Evolutionary conservation across 2,113 vertebrate genomes (phyloP).

Genomic region (Leucopsar rothschildi): DNA sequence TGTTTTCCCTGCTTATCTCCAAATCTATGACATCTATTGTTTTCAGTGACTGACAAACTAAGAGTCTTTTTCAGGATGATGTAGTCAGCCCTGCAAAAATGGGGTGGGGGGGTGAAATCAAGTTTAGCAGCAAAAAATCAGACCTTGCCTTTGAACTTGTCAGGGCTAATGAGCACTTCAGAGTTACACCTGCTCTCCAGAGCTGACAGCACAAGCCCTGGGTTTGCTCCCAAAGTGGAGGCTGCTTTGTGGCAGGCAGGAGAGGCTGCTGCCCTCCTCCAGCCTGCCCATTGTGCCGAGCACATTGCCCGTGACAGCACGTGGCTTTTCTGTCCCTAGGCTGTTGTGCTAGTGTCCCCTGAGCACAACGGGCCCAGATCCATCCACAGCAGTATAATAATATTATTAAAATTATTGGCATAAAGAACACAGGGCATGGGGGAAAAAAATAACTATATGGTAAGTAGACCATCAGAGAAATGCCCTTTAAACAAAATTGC

Average conservation of each 20-base stretch:
- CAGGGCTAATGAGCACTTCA: slow-evolving; percentile 11
- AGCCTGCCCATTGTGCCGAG: slow-evolving; percentile 25
- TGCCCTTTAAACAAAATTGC: not conserved
- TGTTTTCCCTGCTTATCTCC: not conserved
- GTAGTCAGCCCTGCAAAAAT: not conserved
- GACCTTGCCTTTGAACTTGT: not conserved
- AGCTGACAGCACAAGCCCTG: slow-evolving; percentile 22
- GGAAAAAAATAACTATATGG: not conserved
- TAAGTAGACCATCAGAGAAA: not conserved
- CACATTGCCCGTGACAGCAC: slow-evolving; percentile 35
- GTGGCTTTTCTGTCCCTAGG: slow-evolving; percentile 43
- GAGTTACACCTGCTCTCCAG: slow-evolving; percentile 14
- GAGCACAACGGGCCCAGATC: slow-evolving; percentile 5
- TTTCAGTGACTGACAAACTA: not conserved
- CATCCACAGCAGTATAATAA: slow-evolving; percentile 38
- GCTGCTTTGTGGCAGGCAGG: slow-evolving; percentile 1
- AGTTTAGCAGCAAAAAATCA: not conserved
- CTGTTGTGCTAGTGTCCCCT: slow-evolving; percentile 36
- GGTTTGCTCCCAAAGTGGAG: slow-evolving; percentile 25
- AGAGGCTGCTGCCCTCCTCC: slow-evolving; percentile 19
- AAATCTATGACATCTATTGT: not conserved
- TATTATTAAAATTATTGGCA: slow-evolving; percentile 45
- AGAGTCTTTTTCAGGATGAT: not conserved
- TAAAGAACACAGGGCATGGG: slow-evolving; percentile 9
- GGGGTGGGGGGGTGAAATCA: not conserved